These are phyloP conservation scores for Carollia perspicillata DNA, from an alignment of 2,113 vertebrate genomes.

Conservation along the genomic window DNA sequence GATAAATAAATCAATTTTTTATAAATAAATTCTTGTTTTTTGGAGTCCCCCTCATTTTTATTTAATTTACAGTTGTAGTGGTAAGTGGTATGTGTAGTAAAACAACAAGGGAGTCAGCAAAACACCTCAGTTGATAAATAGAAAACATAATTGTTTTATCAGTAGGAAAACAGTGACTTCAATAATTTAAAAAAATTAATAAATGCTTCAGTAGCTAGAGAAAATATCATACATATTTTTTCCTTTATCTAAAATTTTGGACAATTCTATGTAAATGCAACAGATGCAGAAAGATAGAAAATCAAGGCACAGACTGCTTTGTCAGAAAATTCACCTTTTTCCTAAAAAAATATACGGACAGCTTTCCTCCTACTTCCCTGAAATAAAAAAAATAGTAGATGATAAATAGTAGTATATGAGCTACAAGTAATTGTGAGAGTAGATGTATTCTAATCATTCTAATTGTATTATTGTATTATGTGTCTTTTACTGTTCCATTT, in stretches of 20 bases:
- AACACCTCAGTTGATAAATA: not conserved
- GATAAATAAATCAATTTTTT: too few relatives aligned
- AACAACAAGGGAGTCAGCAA: not conserved
- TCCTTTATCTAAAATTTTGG: not conserved
- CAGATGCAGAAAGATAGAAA: not conserved
- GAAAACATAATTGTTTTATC: constrained; percentile 24
- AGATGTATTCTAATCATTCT: not conserved
- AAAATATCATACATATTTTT: not conserved
- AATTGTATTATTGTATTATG: not conserved
- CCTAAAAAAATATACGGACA: constrained; percentile 40
- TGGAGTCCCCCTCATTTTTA: not conserved
- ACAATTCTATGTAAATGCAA: constrained; percentile 4
- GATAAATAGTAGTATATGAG: constrained; percentile 32
- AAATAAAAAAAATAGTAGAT: constrained; percentile 14
- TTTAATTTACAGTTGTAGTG: not conserved
- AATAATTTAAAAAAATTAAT: constrained; percentile 39
- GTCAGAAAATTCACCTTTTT: constrained; percentile 46
- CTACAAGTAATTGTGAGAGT: constrained; percentile 17
- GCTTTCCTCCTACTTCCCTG: constrained; percentile 41
- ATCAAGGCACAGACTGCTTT: constrained; percentile 37
- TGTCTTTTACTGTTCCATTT: not conserved
- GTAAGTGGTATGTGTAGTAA: not conserved
- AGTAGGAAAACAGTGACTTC: not conserved
- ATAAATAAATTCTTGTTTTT: too few relatives aligned
- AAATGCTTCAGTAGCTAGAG: not conserved